These are phyloP conservation scores for Stomorhina lunata DNA, from an alignment of 2,888 invertebrate genomes.

Conservation along the genomic window DNA sequence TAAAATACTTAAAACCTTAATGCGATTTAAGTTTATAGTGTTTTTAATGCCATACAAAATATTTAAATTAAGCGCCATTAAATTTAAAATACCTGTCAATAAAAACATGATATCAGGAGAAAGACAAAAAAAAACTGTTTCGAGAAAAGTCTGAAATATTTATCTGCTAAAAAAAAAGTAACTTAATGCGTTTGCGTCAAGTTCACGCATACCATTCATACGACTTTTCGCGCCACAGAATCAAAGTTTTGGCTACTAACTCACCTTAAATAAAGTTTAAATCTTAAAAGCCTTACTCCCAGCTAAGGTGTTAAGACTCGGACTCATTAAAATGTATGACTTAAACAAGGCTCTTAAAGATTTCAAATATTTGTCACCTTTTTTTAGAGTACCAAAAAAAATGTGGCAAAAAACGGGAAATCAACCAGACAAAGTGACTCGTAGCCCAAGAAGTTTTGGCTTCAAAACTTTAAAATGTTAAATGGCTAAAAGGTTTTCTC, in stretches of 20 bases:
- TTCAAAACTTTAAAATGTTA: conserved; percentile 46
- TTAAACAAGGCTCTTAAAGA: conserved; percentile 12
- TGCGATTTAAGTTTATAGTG: conserved; percentile 7
- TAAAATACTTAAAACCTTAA: background rate
- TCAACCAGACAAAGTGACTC: conserved; percentile 65
- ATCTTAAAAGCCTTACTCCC: background rate
- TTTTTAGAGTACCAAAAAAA: background rate
- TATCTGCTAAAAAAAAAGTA: conserved; percentile 21
- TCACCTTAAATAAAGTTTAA: background rate
- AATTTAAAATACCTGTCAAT: conserved; percentile 65
- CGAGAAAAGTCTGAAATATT: conserved; percentile 27
- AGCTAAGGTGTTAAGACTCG: background rate
- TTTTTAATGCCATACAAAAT: conserved; percentile 25
- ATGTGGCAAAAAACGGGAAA: conserved; percentile 34
- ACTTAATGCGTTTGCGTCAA: conserved; percentile 77
- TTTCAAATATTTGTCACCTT: conserved; percentile 63
- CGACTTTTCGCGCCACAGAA: conserved; percentile 61
- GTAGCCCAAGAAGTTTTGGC: conserved; percentile 28
- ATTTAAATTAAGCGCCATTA: conserved; percentile 66
- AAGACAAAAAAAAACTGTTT: background rate
- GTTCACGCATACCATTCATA: conserved; percentile 73
- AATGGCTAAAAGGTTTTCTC: conserved; percentile 62
- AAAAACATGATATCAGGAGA: conserved; percentile 60
- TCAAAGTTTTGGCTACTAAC: too few relatives aligned
- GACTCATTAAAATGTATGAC: conserved; percentile 59